Evolutionary conservation across 2,113 vertebrate species (phyloP), one percentile per base, ranked within the genome.

Genomic region (Sclerurus mexicanus): DNA sequence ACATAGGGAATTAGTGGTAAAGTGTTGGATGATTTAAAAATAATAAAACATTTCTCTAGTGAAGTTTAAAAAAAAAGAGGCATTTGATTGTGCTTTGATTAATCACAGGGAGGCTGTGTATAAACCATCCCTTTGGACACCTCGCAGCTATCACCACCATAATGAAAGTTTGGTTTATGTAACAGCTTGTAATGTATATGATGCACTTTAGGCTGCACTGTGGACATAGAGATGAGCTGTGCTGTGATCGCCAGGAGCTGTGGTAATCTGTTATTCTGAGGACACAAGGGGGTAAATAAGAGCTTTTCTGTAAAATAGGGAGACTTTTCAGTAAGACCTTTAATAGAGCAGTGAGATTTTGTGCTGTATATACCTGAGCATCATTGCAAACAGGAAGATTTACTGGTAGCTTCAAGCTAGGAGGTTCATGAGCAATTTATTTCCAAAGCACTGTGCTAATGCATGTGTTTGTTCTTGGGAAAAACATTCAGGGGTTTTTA

Each of bases 391-490:
- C 71, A 74, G 69, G 44, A 81, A 94, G 88, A 93, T 94, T 94
- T 95, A 91, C 85, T 77, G 73, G 59, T 71, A 78, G 59, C 89
- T 95, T 93, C 75, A 77, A 95, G 85, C 44, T 63, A 90, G 89
- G 89, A 86, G 81, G 82, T 72, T 90, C 89, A 84, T 49, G 12
- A 95, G 63, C 93, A 91, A 91, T 95, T 96, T 94, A 83, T 75
- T 96, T 85, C 52, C 58, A 64, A 83, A 63, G 77, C 49, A 60
- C 71, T 91, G 74, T 71, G 87, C 77, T 85, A 31, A 58, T 53
- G 67, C 67, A 46, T 64, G 33, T 76, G 73, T 89, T 94, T 93
- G 69, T 30, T 92, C 56, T 79, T 85, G n/a, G 83, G 76, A 18
- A 91, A 91, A 71, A 8, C 4, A 11, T 63, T 87, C 31, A 37